Percentiles rank a stretch among this genome's conserved stretches.
Conservation (phyloP, 2,888 invertebrate species). For the Cantharis rufa region DNA sequence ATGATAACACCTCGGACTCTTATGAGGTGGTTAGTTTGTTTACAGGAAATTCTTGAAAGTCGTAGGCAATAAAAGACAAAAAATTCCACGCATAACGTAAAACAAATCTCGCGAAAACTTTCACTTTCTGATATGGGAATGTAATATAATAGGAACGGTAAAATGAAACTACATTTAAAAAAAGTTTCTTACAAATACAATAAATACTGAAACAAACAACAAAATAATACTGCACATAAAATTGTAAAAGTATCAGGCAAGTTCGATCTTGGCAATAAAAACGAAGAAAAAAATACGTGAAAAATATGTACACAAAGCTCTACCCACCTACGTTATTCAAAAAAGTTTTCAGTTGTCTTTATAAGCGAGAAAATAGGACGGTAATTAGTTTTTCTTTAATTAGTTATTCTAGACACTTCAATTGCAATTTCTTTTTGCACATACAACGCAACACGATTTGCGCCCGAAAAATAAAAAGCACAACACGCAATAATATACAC, state of each 20-base stretch:
- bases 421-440: neutral
- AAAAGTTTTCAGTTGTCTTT: neutral
- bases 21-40: neutral
- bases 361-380: neutral
- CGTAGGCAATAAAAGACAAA: neutral
- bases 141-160: neutral
- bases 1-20: neutral
- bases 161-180: neutral
- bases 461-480: neutral
- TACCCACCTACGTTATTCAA: neutral
- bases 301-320: neutral
- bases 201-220: constrained; percentile 16
- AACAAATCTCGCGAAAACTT: neutral
- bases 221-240: constrained; percentile 29
- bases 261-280: neutral
- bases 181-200: neutral
- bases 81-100: neutral
- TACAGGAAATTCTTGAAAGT: neutral
- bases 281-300: neutral
- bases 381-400: constrained; percentile 1
- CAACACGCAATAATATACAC: neutral
- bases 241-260: constrained; percentile 10
- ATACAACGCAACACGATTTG: neutral
- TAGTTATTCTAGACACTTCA: neutral
- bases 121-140: neutral